These are phyloP conservation scores for Pachydiplax longipennis DNA, from an alignment of 2,888 invertebrate genomes.

Conservation along the genomic window DNA sequence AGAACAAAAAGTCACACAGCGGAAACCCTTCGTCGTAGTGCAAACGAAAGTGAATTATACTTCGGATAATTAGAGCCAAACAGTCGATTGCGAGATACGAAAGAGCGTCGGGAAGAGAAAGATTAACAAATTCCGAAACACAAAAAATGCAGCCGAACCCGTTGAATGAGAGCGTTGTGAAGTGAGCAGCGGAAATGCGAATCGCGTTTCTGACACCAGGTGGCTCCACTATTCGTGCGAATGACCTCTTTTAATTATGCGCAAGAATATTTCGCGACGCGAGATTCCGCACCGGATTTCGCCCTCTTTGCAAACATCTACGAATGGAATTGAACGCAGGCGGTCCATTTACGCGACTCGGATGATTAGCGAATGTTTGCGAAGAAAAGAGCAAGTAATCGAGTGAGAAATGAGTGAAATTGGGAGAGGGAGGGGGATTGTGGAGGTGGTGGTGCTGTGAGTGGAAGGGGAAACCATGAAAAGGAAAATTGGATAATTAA, in stretches of 20 bases:
- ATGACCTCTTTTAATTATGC: not conserved
- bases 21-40: too few species aligned
- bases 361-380: not conserved
- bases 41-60: too few species aligned
- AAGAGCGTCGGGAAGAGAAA: too few species aligned
- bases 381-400: not conserved
- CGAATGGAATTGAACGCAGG: not conserved
- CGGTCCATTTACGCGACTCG: not conserved
- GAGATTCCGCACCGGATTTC: not conserved
- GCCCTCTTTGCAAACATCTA: not conserved
- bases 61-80: too few species aligned
- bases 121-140: too few species aligned
- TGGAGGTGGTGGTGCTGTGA: not conserved
- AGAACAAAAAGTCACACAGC: too few species aligned
- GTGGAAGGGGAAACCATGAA: not conserved
- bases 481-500: too few species aligned
- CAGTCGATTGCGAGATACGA: too few species aligned
- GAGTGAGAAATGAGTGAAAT: not conserved
- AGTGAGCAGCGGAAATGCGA: not conserved
- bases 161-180: not conserved
- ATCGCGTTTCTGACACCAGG: not conserved
- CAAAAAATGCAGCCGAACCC: not conserved
- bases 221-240: not conserved
- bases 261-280: not conserved
- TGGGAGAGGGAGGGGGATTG: not conserved